These are phyloP conservation scores for Erpetoichthys calabaricus DNA, from an alignment of 2,797 vertebrate species.

Conservation along the genomic window DNA sequence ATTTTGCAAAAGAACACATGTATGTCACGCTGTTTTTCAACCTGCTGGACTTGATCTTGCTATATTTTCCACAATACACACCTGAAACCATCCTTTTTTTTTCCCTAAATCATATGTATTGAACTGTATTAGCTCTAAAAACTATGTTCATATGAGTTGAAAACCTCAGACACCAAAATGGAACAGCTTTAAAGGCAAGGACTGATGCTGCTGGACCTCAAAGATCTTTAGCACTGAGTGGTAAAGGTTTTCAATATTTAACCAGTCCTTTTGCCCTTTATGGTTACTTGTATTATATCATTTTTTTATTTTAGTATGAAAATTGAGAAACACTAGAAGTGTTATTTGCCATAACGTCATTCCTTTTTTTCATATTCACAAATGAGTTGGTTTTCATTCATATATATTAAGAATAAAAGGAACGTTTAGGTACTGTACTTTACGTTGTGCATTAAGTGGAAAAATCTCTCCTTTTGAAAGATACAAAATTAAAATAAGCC, in stretches of 20 bases:
- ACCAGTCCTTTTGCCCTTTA: constrained; percentile 13
- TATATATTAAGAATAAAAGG: constrained; percentile 27
- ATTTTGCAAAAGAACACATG: background rate
- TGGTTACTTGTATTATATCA: constrained; percentile 18
- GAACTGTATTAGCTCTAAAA: constrained; percentile 24
- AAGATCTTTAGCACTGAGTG: constrained; percentile 40
- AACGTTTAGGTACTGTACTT: constrained; percentile 4
- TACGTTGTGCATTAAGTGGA: constrained; percentile 4
- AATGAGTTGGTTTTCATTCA: constrained; percentile 27
- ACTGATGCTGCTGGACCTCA: constrained; percentile 20
- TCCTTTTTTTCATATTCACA: constrained; percentile 13
- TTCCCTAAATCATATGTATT: constrained; percentile 28
- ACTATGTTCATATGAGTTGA: background rate
- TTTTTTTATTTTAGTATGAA: constrained; percentile 19
- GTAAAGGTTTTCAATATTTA: constrained; percentile 25
- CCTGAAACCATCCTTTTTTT: constrained; percentile 26
- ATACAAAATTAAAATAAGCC: too few species aligned
- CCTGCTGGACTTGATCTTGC: constrained; percentile 34
- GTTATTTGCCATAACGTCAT: constrained; percentile 17
- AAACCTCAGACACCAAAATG: background rate
- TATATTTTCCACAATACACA: constrained; percentile 32
- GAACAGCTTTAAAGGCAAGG: background rate
- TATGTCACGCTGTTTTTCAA: constrained; percentile 9
- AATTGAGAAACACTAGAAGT: constrained; percentile 10
- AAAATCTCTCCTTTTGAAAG: too few species aligned